Conservation (phyloP, 2,888 invertebrate genomes). For the Meloe dianella region DNA sequence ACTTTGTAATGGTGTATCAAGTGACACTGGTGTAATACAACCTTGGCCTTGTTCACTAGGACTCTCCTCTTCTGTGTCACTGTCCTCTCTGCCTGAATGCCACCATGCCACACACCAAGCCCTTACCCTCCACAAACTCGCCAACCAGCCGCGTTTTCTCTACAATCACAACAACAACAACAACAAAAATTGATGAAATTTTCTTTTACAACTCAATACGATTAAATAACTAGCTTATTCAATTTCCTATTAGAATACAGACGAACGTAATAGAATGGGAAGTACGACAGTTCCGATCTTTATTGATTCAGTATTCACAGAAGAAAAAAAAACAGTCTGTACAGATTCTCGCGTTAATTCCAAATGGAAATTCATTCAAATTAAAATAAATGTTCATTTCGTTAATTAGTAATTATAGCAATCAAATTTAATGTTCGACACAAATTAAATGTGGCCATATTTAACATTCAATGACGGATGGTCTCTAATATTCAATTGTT, state of each 20-base stretch:
- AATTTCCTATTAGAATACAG: slow-evolving; percentile 41
- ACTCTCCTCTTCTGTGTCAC: slow-evolving; percentile 80
- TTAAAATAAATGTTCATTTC: slow-evolving; percentile 23
- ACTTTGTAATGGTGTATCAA: slow-evolving; percentile 86
- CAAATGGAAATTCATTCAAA: neutral
- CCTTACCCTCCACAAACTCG: slow-evolving; percentile 59
- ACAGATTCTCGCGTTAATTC: slow-evolving; percentile 1
- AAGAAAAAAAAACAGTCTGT: neutral
- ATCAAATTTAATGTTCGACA: neutral
- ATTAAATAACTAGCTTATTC: slow-evolving; percentile 28
- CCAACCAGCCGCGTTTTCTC: slow-evolving; percentile 57
- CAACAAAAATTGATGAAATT: neutral
- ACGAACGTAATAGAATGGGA: slow-evolving; percentile 25
- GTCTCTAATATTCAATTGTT: slow-evolving; percentile 23
- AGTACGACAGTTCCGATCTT: slow-evolving; percentile 29
- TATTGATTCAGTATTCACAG: slow-evolving; percentile 16
- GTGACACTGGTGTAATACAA: slow-evolving; percentile 80
- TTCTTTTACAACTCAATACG: neutral
- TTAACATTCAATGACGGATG: slow-evolving; percentile 40
- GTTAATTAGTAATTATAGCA: slow-evolving; percentile 11
- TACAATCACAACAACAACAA: slow-evolving; percentile 15
- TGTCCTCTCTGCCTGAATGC: slow-evolving; percentile 86
- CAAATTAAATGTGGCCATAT: slow-evolving; percentile 25
- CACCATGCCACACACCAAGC: slow-evolving; percentile 91
- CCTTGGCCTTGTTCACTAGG: slow-evolving; percentile 70